These are phyloP conservation scores for Cancer borealis DNA, from an alignment of 2,888 invertebrate species.

Conservation along the genomic window DNA sequence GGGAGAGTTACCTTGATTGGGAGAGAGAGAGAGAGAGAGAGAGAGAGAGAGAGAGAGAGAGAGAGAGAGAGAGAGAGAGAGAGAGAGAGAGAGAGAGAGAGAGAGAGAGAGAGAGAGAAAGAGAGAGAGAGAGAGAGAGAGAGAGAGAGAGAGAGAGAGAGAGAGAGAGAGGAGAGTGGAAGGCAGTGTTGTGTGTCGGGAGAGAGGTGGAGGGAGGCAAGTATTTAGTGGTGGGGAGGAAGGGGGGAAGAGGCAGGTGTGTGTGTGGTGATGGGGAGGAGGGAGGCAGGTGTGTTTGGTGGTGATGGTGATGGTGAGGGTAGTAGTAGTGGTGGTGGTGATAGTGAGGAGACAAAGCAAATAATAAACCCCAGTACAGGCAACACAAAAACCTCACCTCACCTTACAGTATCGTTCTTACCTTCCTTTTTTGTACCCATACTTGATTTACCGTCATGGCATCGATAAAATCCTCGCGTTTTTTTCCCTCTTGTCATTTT, in stretches of 20 bases:
- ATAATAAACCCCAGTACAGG: not conserved
- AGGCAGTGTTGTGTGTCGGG: not conserved
- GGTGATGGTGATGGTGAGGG: not conserved
- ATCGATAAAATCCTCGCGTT: not conserved
- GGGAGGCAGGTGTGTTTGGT: not conserved
- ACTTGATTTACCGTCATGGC: not conserved
- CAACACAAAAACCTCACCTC: not conserved
- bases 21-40: constrained; percentile 25
- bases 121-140: constrained; percentile 21
- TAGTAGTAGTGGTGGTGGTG: not conserved
- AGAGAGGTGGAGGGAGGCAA: not conserved
- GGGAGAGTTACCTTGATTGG: not conserved
- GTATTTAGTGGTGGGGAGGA: not conserved
- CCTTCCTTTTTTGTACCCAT: not conserved
- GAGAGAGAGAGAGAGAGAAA: constrained; percentile 9
- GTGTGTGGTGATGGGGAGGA: not conserved
- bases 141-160: not conserved
- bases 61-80: constrained; percentile 3
- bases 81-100: not conserved
- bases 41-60: constrained; percentile 21
- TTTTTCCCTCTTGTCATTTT: not conserved
- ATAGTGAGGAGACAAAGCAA: not conserved
- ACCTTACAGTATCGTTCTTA: not conserved
- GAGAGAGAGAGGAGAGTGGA: too few species aligned
- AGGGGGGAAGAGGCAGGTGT: not conserved